Conservation (phyloP, 1,140 invertebrate species). For the Drosophila nebulosa region DNA sequence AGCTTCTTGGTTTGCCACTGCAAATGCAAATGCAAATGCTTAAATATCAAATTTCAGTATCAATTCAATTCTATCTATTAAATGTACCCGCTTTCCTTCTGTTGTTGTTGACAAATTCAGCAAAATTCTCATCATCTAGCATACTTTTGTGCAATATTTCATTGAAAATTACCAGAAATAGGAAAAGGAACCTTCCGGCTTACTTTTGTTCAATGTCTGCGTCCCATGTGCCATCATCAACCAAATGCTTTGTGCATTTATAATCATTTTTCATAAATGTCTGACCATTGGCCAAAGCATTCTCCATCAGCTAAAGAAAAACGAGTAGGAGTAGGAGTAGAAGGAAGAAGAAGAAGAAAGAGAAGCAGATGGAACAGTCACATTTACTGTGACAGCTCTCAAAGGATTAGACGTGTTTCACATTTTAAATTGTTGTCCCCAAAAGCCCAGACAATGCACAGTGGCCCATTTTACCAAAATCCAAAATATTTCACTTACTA, state of each 20-base stretch:
- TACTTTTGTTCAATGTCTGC: background rate
- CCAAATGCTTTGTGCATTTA: conserved; percentile 70
- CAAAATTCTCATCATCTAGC: conserved; percentile 16
- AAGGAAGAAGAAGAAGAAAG: no score
- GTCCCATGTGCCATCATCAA: background rate
- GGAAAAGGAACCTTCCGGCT: background rate
- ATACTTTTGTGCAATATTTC: conserved; percentile 55
- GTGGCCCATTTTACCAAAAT: no score
- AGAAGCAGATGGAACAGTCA: conserved; percentile 14
- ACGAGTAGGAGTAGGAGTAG: no score
- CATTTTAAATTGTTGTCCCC: conserved; percentile 60
- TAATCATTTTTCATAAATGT: conserved; percentile 77
- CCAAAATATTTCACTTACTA: no score
- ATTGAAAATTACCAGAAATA: conserved; percentile 42
- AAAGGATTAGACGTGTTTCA: conserved; percentile 80
- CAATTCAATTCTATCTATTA: background rate
- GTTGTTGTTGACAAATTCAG: background rate
- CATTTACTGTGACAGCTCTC: conserved; percentile 77
- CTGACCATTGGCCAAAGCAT: conserved; percentile 47
- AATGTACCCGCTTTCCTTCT: conserved; percentile 48
- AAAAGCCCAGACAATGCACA: conserved; percentile 4
- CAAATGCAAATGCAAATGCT: no score
- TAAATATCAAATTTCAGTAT: no score
- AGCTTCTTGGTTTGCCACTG: no score
- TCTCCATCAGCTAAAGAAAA: no score